These are phyloP conservation scores for Poicephalus gulielmi DNA, from an alignment of 2,113 vertebrate species.

Conservation along the genomic window DNA sequence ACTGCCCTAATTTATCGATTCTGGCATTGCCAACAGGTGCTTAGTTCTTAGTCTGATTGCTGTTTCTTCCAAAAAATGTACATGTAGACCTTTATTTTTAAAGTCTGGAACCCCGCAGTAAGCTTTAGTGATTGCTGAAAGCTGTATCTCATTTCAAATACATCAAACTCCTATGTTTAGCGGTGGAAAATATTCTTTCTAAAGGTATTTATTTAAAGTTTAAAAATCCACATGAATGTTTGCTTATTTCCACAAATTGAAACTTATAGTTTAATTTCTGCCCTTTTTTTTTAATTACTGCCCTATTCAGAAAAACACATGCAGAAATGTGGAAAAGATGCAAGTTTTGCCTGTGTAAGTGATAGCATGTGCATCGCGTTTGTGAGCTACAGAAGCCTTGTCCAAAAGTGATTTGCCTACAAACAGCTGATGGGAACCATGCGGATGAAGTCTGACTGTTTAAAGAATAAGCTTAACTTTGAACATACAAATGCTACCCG, in stretches of 20 bases:
- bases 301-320: slow-evolving; percentile 19
- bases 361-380: not conserved
- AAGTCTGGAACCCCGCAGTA: slow-evolving; percentile 53
- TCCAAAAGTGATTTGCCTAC: not conserved
- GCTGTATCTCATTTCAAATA: slow-evolving; percentile 13
- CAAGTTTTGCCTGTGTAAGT: not conserved
- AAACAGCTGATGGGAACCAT: not conserved
- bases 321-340: slow-evolving; percentile 39
- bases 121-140: slow-evolving; percentile 55
- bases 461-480: not conserved
- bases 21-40: slow-evolving; percentile 57
- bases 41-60: slow-evolving; percentile 47
- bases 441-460: not conserved
- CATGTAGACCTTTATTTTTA: slow-evolving; percentile 6
- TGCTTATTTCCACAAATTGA: slow-evolving; percentile 53
- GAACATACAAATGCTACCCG: not conserved
- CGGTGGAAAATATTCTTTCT: not conserved
- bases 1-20: slow-evolving; percentile 58
- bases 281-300: not conserved
- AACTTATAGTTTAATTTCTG: slow-evolving; percentile 15
- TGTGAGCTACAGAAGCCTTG: not conserved
- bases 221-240: slow-evolving; percentile 24
- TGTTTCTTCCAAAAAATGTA: slow-evolving; percentile 15
- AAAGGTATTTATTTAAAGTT: slow-evolving; percentile 57
- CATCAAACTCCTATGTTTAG: slow-evolving; percentile 33